Conservation (phyloP, 1,140 invertebrate species). For the Polypedilum vanderplanki region DNA sequence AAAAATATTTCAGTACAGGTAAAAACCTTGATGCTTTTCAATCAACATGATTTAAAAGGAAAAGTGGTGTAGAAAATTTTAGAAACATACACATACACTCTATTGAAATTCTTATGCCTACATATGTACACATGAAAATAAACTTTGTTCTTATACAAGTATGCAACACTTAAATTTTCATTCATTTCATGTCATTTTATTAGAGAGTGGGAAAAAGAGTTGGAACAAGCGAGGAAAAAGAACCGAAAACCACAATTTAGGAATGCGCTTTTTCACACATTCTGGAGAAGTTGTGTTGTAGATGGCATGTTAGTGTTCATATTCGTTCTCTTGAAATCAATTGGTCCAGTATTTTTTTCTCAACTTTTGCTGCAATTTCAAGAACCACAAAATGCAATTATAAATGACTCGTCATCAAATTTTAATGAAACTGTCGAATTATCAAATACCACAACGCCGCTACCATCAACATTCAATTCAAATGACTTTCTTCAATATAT, state of each 20-base stretch:
- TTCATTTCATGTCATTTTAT: too few relatives aligned
- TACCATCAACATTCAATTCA: constrained; percentile 31
- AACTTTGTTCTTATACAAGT: too few relatives aligned
- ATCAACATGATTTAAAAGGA: too few relatives aligned
- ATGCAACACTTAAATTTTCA: background rate
- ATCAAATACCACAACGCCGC: background rate
- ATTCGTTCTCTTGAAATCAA: constrained; percentile 44
- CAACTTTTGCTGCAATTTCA: constrained; percentile 43
- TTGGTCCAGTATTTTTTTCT: constrained; percentile 46
- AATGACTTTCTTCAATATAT: background rate
- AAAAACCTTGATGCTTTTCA: too few relatives aligned
- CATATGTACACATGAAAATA: too few relatives aligned
- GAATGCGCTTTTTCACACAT: constrained; percentile 44
- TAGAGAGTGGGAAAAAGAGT: constrained; percentile 49
- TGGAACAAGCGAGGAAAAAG: constrained; percentile 39
- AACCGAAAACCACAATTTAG: constrained; percentile 43
- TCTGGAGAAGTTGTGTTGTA: constrained; percentile 42
- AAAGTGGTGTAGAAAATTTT: too few relatives aligned
- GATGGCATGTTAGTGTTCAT: constrained; percentile 45
- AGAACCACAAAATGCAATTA: constrained; percentile 25
- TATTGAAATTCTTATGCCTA: too few relatives aligned
- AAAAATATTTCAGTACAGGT: too few relatives aligned
- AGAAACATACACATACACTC: too few relatives aligned
- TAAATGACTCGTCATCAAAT: background rate
- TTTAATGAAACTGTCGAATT: background rate